Base-by-base conservation (phyloP, 1,140 invertebrate genomes). In the Orchesella cincta region DNA sequence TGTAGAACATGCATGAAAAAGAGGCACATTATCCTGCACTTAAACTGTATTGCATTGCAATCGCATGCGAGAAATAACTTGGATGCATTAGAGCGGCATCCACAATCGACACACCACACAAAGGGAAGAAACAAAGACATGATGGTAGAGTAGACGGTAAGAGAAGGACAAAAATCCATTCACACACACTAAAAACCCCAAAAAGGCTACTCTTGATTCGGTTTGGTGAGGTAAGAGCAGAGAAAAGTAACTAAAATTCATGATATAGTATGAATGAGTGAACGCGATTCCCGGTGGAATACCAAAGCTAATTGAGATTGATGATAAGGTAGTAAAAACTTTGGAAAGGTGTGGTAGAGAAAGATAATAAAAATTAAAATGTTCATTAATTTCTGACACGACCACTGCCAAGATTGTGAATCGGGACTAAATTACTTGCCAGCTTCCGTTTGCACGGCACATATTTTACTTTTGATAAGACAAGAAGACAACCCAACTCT, bases 311-410 rank as follows among this genome's bases (percentile, higher is more conserved):
- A 67, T 67, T 67, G 62, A 67, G 62, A 67, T 67, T 67, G 62
- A 67, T 67, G 62, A 67, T 67, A 67, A 67, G 33, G 31, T 12
- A 14, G 62, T 31, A 67, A 67, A 67, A 67, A 67, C 26, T 67
- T 31, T 33, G 28, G 12, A 33, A 31, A 67, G 62, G 62, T 67
- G 62, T 67, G 62, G 62, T 33, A 33, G 62, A 67, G 31, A 67
- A 67, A 67, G 62, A 67, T 67, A 67, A 67, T 67, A 67, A 67
- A 67, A 67, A 67, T 67, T 67, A 67, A 67, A 67, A 67, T 33
- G 62, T 67, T 67, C 62, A 67, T 67, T 67, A 67, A 67, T 67
- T 67, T 67, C 62, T 67, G 62, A 67, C 62, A 67, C 62, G 62
- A 29, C 26, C 62, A 31, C 62, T 67, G 62, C 31, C 23, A 67